phyloP scores from a whole-genome alignment of 2,888 invertebrate genomes.

The Sericinus montela region DNA sequence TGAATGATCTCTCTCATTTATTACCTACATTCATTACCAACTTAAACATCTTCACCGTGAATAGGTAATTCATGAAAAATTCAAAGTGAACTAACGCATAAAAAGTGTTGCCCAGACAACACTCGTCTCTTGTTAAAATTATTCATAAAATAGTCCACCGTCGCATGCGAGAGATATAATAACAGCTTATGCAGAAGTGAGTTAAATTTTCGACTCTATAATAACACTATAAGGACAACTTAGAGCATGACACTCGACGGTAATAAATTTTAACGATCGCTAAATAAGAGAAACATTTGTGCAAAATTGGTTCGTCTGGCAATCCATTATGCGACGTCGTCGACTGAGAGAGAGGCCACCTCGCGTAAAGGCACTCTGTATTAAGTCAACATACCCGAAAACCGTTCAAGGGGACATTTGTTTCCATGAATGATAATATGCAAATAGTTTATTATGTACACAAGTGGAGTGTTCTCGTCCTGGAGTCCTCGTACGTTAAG shows the following conservation, averaged over 20 bases:
- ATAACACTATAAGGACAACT: constrained; percentile 36
- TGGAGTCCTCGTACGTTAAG: constrained; percentile 19
- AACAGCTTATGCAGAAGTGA: constrained; percentile 2
- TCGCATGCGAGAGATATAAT: neutral
- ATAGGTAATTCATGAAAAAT: neutral
- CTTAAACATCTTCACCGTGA: no score
- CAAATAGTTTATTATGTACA: constrained; percentile 60
- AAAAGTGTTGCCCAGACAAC: constrained; percentile 9
- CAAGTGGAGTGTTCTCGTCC: constrained; percentile 24
- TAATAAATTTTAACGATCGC: constrained; percentile 36
- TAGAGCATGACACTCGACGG: constrained; percentile 29
- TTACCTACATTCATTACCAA: no score
- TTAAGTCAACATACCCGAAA: constrained; percentile 74
- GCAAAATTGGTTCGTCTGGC: constrained; percentile 52
- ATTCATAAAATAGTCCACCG: constrained; percentile 5
- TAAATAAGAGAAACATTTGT: constrained; percentile 62
- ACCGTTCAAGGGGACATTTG: constrained; percentile 71
- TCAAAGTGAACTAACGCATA: neutral
- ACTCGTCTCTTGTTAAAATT: constrained; percentile 8
- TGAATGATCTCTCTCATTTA: no score
- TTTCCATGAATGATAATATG: constrained; percentile 74
- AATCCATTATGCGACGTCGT: constrained; percentile 59
- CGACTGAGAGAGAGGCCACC: constrained; percentile 61
- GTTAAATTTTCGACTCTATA: constrained; percentile 18
- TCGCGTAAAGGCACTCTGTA: constrained; percentile 68